Evolutionary conservation across 2,113 vertebrate species (phyloP).

Genomic region (Zeus faber): DNA sequence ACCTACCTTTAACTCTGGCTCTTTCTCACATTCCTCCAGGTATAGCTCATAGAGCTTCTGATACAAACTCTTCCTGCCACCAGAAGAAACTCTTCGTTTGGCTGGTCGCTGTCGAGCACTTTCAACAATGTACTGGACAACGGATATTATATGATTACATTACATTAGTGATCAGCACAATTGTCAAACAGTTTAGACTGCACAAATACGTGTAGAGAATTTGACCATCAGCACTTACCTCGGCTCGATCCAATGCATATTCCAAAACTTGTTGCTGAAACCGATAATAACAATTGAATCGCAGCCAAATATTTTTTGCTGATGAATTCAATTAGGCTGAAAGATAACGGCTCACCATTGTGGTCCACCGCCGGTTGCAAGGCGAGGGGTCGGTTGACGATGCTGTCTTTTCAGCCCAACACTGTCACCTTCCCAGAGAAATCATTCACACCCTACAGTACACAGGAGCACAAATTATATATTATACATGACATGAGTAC

Average conservation of each 20-base stretch:
- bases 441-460: constrained; percentile 75
- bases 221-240: constrained; percentile 76
- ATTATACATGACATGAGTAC: too few species aligned
- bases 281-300: constrained; percentile 5
- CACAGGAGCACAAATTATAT: constrained; percentile 16
- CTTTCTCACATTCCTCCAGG: constrained; percentile 98
- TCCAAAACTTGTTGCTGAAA: constrained; percentile 90
- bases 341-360: constrained; percentile 66
- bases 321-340: neutral
- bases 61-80: constrained; percentile 94
- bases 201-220: neutral
- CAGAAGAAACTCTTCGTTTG: constrained; percentile 87
- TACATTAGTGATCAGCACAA: constrained; percentile 10
- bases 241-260: constrained; percentile 96
- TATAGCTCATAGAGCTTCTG: constrained; percentile 98
- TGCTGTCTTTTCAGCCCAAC: constrained; percentile 72
- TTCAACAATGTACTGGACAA: constrained; percentile 93
- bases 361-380: constrained; percentile 73
- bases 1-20: constrained; percentile 95
- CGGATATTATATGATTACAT: constrained; percentile 7
- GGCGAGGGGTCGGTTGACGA: constrained; percentile 71
- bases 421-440: constrained; percentile 72
- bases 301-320: constrained; percentile 3
- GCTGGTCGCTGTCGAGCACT: constrained; percentile 94
- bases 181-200: neutral